Percentiles rank a stretch among this genome's conserved stretches.
These are phyloP conservation scores for Rhabdornis inornatus DNA, from an alignment of 2,113 vertebrate genomes.

Conservation along the genomic window DNA sequence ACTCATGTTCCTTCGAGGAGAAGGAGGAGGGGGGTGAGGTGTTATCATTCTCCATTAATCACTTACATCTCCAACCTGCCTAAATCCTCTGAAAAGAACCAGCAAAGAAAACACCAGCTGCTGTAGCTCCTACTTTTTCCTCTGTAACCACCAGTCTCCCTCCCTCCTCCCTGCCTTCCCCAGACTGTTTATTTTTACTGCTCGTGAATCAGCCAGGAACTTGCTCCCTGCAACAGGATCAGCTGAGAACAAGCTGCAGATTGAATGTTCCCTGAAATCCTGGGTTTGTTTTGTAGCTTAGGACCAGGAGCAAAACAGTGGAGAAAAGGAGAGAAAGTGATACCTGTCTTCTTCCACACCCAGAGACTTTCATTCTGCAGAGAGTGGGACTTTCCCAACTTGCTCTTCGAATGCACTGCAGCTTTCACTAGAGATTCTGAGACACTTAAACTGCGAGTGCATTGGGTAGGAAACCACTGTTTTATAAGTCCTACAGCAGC, in stretches of 20 bases:
- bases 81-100: conserved; percentile 65
- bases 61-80: conserved; percentile 63
- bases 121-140: conserved; percentile 60
- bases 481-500: neutral
- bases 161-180: conserved; percentile 44
- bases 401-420: neutral
- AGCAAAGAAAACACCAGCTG: conserved; percentile 70
- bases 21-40: conserved; percentile 37
- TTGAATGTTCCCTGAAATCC: conserved; percentile 46
- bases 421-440: conserved; percentile 8
- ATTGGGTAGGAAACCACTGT: neutral
- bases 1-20: conserved; percentile 48
- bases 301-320: conserved; percentile 17
- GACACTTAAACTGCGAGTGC: neutral
- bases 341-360: neutral
- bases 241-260: conserved; percentile 66
- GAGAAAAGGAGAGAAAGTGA: conserved; percentile 42
- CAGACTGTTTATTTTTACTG: conserved; percentile 69
- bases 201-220: conserved; percentile 62
- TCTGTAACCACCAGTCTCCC: conserved; percentile 24
- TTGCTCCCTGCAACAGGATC: conserved; percentile 60
- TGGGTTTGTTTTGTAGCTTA: conserved; percentile 50
- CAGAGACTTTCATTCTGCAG: neutral
- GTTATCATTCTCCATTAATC: conserved; percentile 67
- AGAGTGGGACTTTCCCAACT: neutral